Base-by-base conservation (phyloP, 2,797 vertebrate genomes). In the Sebastes trivittatus region DNA sequence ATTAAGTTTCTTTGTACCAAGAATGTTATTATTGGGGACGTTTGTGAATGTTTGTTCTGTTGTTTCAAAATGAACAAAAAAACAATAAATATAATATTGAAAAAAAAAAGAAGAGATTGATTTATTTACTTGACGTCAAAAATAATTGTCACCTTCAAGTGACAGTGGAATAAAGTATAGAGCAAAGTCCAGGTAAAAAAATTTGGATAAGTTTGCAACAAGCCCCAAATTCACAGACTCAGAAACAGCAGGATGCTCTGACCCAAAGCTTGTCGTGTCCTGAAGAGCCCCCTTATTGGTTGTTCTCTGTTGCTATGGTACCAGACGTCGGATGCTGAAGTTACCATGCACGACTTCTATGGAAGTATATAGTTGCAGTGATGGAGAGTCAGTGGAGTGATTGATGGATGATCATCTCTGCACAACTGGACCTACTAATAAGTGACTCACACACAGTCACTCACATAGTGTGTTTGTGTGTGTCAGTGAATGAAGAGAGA, bases 251-350 rank as follows among this genome's bases (percentile, higher is more conserved):
- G 67, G 34, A 80, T 81, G 58, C 78, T 79, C 55, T 91, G 90
- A 91, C 87, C 81, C 67, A 32, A 64, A 65, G 62, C 80, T 76
- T 25, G 82, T 69, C 70, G 7, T 82, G 65, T 80, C 75, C 87
- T 29, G 69, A 76, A 55, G 81, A 86, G 66, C 84, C 63, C 75
- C 68, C 88, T 91, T 67, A 95, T 94, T 95, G 94, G 95, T 82
- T 93, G 91, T 56, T 88, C 89, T 63, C 83, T 95, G 95, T 95
- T 95, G 94, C 95, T 93, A 95, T 96, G 94, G 95, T 82, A 93
- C 88, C 93, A 96, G 93, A 95, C 93, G 88, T 88, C 77, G 49
- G 92, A 94, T 93, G 93, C 91, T 90, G 87, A 91, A 85, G 83
- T 86, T 89, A 80, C 6, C 78, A 84, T 82, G 63, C 81, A 27